phyloP scores from a whole-genome alignment of 2,888 invertebrate species.

The Drosophila anceps region DNA sequence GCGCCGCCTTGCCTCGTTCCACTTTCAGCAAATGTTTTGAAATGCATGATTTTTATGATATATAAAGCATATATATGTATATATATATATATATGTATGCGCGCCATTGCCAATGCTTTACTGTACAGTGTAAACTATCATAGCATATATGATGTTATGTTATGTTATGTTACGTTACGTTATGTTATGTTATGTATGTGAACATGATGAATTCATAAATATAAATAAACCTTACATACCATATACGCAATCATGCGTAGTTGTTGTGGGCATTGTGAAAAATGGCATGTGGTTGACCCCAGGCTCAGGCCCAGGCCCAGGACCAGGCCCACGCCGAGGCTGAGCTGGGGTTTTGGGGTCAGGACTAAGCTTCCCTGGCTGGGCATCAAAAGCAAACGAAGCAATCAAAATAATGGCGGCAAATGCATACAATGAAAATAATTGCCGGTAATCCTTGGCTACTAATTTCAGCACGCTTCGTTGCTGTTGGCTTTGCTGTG shows the following conservation, averaged over 20 bases:
- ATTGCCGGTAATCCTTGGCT: conserved; percentile 80
- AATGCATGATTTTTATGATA: conserved; percentile 52
- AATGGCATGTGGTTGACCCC: conserved; percentile 50
- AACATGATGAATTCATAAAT: conserved; percentile 78
- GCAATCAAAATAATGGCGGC: conserved; percentile 80
- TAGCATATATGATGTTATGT: conserved; percentile 11
- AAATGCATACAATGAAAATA: conserved; percentile 79
- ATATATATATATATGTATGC: background rate
- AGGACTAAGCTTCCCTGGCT: conserved; percentile 11
- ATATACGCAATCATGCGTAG: conserved; percentile 70
- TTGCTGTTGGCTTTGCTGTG: conserved; percentile 38
- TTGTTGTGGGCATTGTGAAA: conserved; percentile 46
- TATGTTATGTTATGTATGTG: conserved; percentile 18
- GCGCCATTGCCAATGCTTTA: conserved; percentile 34
- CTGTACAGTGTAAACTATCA: conserved; percentile 36
- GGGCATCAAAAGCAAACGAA: conserved; percentile 70
- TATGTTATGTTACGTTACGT: no score
- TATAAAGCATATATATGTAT: background rate
- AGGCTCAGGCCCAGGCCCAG: background rate
- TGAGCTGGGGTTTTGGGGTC: conserved; percentile 2
- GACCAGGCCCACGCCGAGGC: background rate
- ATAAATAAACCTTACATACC: conserved; percentile 74
- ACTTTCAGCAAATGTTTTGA: conserved; percentile 31
- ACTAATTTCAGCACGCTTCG: conserved; percentile 71
- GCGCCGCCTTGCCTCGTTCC: background rate